Evolutionary conservation across 2,888 invertebrate species (phyloP), one percentile per base, ranked within the genome.

Genomic region (Esperia sulphurella): DNA sequence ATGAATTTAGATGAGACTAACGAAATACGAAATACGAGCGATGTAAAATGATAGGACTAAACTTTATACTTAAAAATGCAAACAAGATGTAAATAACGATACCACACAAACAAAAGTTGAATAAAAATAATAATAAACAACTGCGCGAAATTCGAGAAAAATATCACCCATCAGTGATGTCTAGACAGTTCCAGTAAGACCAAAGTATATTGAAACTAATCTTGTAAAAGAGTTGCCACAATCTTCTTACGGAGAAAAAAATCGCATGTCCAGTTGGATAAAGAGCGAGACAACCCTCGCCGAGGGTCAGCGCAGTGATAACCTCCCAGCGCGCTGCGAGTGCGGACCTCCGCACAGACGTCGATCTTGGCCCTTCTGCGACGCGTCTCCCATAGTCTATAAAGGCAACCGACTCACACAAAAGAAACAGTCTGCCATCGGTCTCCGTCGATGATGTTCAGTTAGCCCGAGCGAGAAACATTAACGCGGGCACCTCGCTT

Each of bases 391-490:
- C 57, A 67, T 71, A 81, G 76, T 87, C 85, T 89, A 89, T 89
- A 89, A 87, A 89, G 79, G 71, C 83, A 63, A 66, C 71, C 65
- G 72, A 52, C 78, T 68, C 68, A 67, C 72, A 78, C 79, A 78
- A 78, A 78, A 75, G 75, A 75, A 79, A 74, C 86, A 89, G 89
- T 89, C 66, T 73, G 78, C 72, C 72, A 70, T 71, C 75, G 78
- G 75, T 80, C 83, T 78, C 78, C 78, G 79, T 59, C 72, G 78
- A 83, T 70, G 83, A 84, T 85, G 87, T 75, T 65, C 78, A 75
- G 71, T 68, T 71, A 78, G 63, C 45, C 63, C 57, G 62, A 60
- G 65, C 58, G 50, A 59, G 56, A 67, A 46, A 71, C 58, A 61
- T 61, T 51, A 62, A 62, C 63, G 65, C 63, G 67, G 59, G 56